A percentile compares a stretch with the other conserved stretches of the same genome.
Conservation (phyloP, 2,113 vertebrate species). For the Anthoscopus minutus region DNA sequence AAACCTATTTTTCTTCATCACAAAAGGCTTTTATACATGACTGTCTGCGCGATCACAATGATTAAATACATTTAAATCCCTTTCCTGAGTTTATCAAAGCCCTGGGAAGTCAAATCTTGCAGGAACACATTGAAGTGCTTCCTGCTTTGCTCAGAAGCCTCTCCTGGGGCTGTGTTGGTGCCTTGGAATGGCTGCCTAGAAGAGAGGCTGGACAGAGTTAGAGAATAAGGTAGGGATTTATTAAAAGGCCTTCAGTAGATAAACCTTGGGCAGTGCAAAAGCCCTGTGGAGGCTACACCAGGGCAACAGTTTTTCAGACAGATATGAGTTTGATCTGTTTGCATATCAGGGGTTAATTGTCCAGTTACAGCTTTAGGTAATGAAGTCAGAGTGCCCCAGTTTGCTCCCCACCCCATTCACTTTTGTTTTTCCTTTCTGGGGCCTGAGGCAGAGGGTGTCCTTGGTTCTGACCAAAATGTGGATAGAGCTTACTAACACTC, state of each 20-base stretch:
- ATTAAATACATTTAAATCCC: neutral
- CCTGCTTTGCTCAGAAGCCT: neutral
- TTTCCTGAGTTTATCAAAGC: neutral
- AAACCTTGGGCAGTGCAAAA: neutral
- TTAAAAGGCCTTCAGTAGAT: neutral
- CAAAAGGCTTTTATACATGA: neutral
- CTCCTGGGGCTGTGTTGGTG: neutral
- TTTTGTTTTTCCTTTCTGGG: neutral
- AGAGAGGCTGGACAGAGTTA: neutral
- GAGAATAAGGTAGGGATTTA: neutral
- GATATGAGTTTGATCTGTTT: neutral
- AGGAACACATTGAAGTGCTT: neutral
- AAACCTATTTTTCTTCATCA: neutral
- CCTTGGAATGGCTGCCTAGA: neutral
- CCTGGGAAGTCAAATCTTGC: neutral
- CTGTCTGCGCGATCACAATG: neutral
- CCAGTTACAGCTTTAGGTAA: neutral
- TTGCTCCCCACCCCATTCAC: neutral
- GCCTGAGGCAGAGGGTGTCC: neutral
- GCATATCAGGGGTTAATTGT: neutral
- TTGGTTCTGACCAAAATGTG: neutral
- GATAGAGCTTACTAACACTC: neutral
- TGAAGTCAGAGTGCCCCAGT: neutral
- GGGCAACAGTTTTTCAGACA: neutral
- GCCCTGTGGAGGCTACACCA: fast-evolving